Evolutionary conservation across 2,888 invertebrate species (phyloP), one percentile per base, ranked within the genome.

Genomic region (Piscicola geometra): DNA sequence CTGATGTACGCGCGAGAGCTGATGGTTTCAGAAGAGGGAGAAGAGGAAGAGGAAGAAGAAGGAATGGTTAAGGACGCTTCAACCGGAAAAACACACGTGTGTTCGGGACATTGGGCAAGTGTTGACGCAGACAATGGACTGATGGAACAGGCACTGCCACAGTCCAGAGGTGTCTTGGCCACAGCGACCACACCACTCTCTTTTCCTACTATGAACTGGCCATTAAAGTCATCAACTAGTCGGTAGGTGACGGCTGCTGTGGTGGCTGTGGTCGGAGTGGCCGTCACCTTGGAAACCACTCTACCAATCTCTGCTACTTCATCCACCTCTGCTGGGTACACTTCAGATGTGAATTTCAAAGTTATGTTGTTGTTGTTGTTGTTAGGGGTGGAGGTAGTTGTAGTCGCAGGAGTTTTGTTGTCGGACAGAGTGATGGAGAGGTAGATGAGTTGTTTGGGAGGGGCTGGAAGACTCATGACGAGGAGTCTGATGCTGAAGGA

Each of bases 41-140:
- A 41, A 41, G 41, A 41, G 15, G 41, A 41, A 15, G 41, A 41
- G 15, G 41, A 41, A 15, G 41, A 41, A 41, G 95, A 94, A 41
- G 91, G 90, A 1, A 96, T 96, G 83, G 93, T 92, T 87, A 97
- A 96, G 79, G 92, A 89, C 0, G 96, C 96, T 83, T 93, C 93
- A 3, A 97, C 93, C 0, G 94, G 94, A 82, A 97, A 91, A 68
- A 96, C 93, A 86, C 97, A 97, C 83, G 93, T 94, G 87, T 94
- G 94, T 70, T 93, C 92, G 47, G 77, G 78, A 64, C 79, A 80
- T 3, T 32, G 2, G 2, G n/a, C 9, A 1, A 56, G 47, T 35
- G 25, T 33, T 1, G 60, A 21, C 21, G n/a, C 35, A n/a, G 56
- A 21, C 9, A 30, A 33, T n/a, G 18, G 21, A 21, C 0, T 30